Percentiles rank a stretch among this genome's conserved stretches.
phyloP scores from a whole-genome alignment of 2,797 vertebrate genomes.

The Alauda arvensis region DNA sequence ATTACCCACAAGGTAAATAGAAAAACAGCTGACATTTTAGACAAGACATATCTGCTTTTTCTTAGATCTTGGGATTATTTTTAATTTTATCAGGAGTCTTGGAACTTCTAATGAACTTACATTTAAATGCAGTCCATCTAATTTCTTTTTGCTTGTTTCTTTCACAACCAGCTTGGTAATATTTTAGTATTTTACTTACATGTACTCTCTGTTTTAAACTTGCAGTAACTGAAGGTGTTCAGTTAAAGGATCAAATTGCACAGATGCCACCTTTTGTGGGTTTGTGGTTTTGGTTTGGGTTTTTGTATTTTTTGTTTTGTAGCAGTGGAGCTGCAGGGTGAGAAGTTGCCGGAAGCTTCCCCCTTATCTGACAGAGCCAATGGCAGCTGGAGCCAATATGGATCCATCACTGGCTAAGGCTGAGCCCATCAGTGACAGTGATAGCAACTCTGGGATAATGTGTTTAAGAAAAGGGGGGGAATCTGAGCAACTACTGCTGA shows the following conservation, averaged over 20 bases:
- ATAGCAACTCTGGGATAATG: fast-evolving
- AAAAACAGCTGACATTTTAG: neutral
- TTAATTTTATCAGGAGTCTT: neutral
- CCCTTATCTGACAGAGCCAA: fast-evolving
- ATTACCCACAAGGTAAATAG: neutral
- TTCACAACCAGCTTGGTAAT: neutral
- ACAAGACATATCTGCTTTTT: fast-evolving
- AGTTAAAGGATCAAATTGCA: neutral
- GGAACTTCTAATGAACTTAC: neutral
- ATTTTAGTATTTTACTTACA: neutral
- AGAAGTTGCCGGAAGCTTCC: neutral
- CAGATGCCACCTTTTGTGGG: neutral
- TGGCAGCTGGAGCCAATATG: too few species aligned
- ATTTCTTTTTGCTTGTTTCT: neutral
- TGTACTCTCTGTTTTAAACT: neutral
- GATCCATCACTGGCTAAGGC: too few species aligned
- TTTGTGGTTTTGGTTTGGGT: neutral
- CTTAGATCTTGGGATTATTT: neutral
- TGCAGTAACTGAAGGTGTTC: neutral
- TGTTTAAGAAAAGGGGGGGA: neutral
- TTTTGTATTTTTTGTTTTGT: too few species aligned
- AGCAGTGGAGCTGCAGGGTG: neutral
- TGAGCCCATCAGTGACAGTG: neutral
- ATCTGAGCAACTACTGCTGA: neutral
- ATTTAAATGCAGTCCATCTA: neutral